Conservation (phyloP, 1,140 invertebrate species). For the Drosophila subobscura region DNA sequence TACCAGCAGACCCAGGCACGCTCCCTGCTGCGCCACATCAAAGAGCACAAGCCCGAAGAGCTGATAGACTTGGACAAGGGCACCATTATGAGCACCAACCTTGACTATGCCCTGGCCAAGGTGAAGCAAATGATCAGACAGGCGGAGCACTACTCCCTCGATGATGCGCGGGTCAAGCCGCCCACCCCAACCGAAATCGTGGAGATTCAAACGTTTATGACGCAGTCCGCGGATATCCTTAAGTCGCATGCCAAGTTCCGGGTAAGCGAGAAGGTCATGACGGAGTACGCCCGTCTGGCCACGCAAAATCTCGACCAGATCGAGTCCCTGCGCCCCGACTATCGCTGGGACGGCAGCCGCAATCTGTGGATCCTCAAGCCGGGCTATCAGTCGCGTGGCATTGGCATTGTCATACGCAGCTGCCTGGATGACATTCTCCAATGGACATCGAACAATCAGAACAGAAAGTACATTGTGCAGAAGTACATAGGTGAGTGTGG, state of each 20-base stretch:
- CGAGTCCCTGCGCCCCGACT: slow-evolving; percentile 86
- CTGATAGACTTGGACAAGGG: slow-evolving; percentile 54
- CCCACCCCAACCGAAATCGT: slow-evolving; percentile 75
- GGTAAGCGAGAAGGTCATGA: slow-evolving; percentile 78
- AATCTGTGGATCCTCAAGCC: slow-evolving; percentile 98
- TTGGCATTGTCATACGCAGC: slow-evolving; percentile 89
- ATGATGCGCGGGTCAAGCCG: slow-evolving; percentile 55
- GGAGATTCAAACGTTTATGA: slow-evolving; percentile 90
- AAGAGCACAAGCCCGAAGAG: slow-evolving; percentile 76
- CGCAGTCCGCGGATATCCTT: slow-evolving; percentile 84
- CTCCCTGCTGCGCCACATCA: slow-evolving; percentile 91
- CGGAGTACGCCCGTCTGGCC: slow-evolving; percentile 85
- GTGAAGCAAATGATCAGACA: slow-evolving; percentile 67
- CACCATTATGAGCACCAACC: slow-evolving; percentile 78
- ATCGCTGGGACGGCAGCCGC: slow-evolving; percentile 88
- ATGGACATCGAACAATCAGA: slow-evolving; percentile 85
- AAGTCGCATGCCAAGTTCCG: slow-evolving; percentile 83
- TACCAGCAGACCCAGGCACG: slow-evolving; percentile 92
- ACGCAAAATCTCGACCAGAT: slow-evolving; percentile 86
- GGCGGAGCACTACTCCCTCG: slow-evolving; percentile 62
- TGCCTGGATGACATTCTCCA: slow-evolving; percentile 87
- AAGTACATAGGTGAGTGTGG: slow-evolving; percentile 93
- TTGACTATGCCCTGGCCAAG: slow-evolving; percentile 85
- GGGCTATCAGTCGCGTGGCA: slow-evolving; percentile 91
- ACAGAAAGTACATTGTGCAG: slow-evolving; percentile 92